A percentile compares a stretch with the other conserved stretches of the same genome.
These are phyloP conservation scores for Masticophis lateralis DNA, from an alignment of 2,797 vertebrate genomes.

Conservation along the genomic window DNA sequence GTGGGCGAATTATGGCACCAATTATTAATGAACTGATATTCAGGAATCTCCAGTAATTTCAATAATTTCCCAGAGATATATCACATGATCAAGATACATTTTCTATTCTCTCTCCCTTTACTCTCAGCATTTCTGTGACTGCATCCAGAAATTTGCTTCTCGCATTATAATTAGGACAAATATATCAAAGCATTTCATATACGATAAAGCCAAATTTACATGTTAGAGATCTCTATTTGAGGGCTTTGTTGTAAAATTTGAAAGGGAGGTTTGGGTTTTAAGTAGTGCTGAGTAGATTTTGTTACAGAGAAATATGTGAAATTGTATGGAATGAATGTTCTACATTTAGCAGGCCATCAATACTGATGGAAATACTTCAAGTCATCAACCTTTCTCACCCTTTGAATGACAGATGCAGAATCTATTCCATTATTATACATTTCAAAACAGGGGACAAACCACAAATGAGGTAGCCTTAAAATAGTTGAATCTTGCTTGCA, in stretches of 20 bases:
- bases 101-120: background rate
- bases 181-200: background rate
- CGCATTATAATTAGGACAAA: background rate
- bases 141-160: background rate
- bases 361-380: background rate
- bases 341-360: background rate
- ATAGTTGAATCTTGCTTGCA: background rate
- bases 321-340: background rate
- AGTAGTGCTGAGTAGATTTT: background rate
- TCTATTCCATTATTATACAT: background rate
- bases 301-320: background rate
- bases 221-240: background rate
- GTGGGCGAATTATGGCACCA: background rate
- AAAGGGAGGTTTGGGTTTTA: background rate
- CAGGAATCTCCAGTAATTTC: background rate
- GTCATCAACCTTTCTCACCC: background rate
- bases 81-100: background rate
- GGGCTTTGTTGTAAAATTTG: background rate
- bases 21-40: background rate
- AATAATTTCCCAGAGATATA: background rate
- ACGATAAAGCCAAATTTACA: background rate
- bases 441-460: background rate
- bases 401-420: background rate
- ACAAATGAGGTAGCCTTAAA: too few species aligned
- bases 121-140: background rate